These are phyloP conservation scores for Seladonia tumulorum DNA, from an alignment of 2,888 invertebrate species.

Conservation along the genomic window DNA sequence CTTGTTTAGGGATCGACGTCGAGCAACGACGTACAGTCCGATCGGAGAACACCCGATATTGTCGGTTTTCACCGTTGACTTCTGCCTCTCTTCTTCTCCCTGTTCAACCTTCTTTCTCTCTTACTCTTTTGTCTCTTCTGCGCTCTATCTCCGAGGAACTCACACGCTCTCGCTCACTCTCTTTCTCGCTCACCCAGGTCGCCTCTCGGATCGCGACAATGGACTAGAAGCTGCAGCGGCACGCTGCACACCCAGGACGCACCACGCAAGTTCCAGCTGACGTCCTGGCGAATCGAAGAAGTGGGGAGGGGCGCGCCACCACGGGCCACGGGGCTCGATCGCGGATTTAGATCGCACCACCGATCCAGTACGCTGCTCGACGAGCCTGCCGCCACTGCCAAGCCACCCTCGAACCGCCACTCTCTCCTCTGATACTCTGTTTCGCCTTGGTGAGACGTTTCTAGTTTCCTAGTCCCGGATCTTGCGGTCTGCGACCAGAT, in stretches of 20 bases:
- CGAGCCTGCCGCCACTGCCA: neutral
- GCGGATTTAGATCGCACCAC: constrained; percentile 43
- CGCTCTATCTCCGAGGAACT: constrained; percentile 22
- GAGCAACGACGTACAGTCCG: neutral
- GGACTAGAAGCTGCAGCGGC: constrained; percentile 69
- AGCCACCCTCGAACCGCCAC: neutral
- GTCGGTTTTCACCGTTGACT: neutral
- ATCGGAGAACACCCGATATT: neutral
- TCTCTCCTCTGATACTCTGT: neutral
- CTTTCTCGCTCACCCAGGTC: constrained; percentile 45
- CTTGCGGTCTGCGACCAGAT: neutral
- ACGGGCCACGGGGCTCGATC: constrained; percentile 25
- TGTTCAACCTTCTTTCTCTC: neutral
- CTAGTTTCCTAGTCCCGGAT: neutral
- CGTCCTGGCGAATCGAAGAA: constrained; percentile 69
- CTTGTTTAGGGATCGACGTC: neutral
- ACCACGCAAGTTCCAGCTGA: constrained; percentile 72
- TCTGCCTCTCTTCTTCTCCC: constrained; percentile 1
- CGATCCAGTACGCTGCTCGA: neutral
- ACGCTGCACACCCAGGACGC: constrained; percentile 69
- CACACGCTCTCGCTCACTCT: neutral
- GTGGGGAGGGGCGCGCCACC: constrained; percentile 60
- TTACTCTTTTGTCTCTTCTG: neutral
- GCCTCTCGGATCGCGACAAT: constrained; percentile 65
- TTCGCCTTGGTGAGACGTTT: neutral